These are phyloP conservation scores for Pelodiscus sinensis DNA, from an alignment of 2,113 vertebrate genomes.

Conservation along the genomic window DNA sequence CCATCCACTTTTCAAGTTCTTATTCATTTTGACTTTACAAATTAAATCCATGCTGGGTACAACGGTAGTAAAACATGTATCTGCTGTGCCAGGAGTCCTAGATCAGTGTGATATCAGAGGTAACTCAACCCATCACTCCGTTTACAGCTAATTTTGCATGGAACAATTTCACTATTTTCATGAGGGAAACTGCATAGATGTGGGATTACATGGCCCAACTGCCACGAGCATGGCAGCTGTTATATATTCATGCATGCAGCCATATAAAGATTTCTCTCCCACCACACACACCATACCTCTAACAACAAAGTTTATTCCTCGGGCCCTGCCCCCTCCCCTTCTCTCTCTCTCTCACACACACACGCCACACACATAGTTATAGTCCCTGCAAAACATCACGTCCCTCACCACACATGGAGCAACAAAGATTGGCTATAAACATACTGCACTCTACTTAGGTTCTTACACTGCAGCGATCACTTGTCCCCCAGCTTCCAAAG, in stretches of 20 bases:
- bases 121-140: not conserved
- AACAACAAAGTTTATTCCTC: not conserved
- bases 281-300: not conserved
- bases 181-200: not conserved
- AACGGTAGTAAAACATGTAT: not conserved
- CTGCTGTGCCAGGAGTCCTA: not conserved
- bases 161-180: not conserved
- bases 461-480: not conserved
- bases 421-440: not conserved
- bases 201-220: not conserved
- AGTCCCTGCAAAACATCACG: no score
- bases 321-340: no score
- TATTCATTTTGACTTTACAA: not conserved
- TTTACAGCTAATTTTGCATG: not conserved
- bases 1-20: not conserved
- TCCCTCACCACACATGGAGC: no score
- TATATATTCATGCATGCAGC: not conserved
- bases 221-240: not conserved
- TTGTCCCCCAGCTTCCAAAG: not conserved
- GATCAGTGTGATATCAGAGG: not conserved
- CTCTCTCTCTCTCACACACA: no score
- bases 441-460: not conserved
- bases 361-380: no score
- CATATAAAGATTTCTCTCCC: not conserved
- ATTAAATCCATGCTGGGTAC: not conserved